These are phyloP conservation scores for Microtus pennsylvanicus DNA, from an alignment of 2,113 vertebrate species.

Conservation along the genomic window DNA sequence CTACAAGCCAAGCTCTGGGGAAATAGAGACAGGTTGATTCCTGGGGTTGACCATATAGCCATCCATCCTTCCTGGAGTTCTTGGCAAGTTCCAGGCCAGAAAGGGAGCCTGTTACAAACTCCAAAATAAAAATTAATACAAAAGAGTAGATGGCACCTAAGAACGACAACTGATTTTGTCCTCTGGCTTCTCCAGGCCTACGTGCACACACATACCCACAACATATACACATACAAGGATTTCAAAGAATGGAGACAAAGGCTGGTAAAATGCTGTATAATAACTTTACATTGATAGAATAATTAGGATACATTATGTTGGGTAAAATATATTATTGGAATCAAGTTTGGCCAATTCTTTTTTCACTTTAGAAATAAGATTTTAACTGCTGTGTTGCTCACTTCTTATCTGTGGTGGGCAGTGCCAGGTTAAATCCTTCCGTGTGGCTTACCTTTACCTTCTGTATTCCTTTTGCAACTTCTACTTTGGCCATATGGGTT, in stretches of 20 bases:
- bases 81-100: background rate
- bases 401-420: background rate
- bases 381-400: background rate
- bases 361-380: conserved; percentile 12
- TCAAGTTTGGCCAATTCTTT: background rate
- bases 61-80: background rate
- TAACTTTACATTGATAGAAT: background rate
- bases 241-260: background rate
- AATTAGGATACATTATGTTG: conserved; percentile 2
- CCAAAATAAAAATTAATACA: background rate
- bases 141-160: background rate
- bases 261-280: background rate
- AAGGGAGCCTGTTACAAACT: background rate
- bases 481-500: background rate
- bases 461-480: background rate
- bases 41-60: background rate
- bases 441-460: background rate
- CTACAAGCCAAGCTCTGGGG: background rate
- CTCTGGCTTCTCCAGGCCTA: background rate
- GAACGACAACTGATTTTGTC: background rate
- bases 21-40: background rate
- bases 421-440: background rate
- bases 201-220: no score
- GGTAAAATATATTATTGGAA: background rate
- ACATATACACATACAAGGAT: background rate